Evolutionary conservation across 2,888 invertebrate species (phyloP), one percentile per base, ranked within the genome.

Genomic region (Dryadula phaetusa): DNA sequence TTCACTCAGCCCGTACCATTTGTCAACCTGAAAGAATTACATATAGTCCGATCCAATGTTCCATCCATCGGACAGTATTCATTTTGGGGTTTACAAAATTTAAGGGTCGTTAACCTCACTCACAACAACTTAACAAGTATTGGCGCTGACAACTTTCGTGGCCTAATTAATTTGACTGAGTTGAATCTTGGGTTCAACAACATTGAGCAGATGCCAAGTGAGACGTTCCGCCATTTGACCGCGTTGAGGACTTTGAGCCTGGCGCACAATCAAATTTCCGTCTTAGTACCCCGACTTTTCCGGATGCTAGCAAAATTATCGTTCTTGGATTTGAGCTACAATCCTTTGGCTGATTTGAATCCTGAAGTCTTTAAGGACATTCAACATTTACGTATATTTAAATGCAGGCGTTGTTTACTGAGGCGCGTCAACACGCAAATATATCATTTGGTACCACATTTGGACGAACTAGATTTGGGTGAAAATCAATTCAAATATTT

Each of bases 361-460:
- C 96, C 96, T 10, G 97, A 97, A 87, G 95, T 96, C 56, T 96
- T 96, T 85, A 96, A 95, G 81, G 96, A 96, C 86, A 94, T 94
- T 69, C 94, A 96, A 93, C 95, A 95, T 77, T 88, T 97, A 70
- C 94, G 94, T 80, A 89, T 94, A 70, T 94, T 97, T 74, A 95
- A 95, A 80, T 96, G 97, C 82, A 94, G 96, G 74, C 92, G 93
- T 73, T 97, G 97, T 85, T 93, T 94, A 66, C 86, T 97, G 74
- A 93, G 94, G 77, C 94, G 95, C 83, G 94, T 97, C 77, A 97
- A 97, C 88, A 95, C 96, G 10, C 95, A 96, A 82, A 94, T 97
- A 77, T 97, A 96, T 88, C 95, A 96, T 82, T 93, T 96, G 77
- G 94, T 96, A 77, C 94, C 96, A 70, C 94, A 95, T 80, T 92